Conservation (phyloP, 2,113 vertebrate species). For the Hiodon tergisus region DNA sequence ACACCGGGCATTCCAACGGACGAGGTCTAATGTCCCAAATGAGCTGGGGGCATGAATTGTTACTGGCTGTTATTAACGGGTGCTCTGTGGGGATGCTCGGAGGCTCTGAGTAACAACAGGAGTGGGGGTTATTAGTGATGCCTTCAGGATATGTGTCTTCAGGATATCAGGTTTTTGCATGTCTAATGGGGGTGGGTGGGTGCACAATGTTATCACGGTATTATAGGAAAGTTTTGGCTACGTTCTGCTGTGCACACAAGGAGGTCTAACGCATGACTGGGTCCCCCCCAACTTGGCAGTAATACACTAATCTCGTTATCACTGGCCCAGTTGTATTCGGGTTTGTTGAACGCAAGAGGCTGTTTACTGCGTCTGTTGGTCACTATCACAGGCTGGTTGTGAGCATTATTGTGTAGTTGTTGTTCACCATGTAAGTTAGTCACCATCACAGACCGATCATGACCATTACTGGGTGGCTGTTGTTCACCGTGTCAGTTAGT, state of each 20-base stretch:
- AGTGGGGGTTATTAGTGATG: slow-evolving; percentile 57
- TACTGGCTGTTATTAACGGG: slow-evolving; percentile 60
- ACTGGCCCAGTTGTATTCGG: not conserved
- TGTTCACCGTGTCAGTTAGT: not conserved
- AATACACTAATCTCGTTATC: not conserved
- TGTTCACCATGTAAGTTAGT: too few species aligned
- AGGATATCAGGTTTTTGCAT: slow-evolving; percentile 61
- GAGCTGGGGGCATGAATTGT: slow-evolving; percentile 35
- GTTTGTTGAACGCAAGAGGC: not conserved
- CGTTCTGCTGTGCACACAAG: not conserved
- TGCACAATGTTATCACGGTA: not conserved
- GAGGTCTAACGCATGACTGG: not conserved
- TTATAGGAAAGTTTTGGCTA: not conserved
- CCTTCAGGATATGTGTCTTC: slow-evolving; percentile 59
- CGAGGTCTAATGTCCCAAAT: slow-evolving; percentile 44
- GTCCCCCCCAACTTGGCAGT: not conserved
- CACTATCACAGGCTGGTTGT: not conserved
- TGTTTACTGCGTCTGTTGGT: not conserved
- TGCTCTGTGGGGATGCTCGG: slow-evolving; percentile 46
- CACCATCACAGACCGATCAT: too few species aligned
- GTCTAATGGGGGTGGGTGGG: not conserved
- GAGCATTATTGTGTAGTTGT: too few species aligned
- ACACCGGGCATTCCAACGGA: slow-evolving; percentile 25
- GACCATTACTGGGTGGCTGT: too few species aligned
- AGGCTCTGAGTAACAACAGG: slow-evolving; percentile 58